These are phyloP conservation scores for Graphium colonna DNA, from an alignment of 2,888 invertebrate species.

Conservation along the genomic window DNA sequence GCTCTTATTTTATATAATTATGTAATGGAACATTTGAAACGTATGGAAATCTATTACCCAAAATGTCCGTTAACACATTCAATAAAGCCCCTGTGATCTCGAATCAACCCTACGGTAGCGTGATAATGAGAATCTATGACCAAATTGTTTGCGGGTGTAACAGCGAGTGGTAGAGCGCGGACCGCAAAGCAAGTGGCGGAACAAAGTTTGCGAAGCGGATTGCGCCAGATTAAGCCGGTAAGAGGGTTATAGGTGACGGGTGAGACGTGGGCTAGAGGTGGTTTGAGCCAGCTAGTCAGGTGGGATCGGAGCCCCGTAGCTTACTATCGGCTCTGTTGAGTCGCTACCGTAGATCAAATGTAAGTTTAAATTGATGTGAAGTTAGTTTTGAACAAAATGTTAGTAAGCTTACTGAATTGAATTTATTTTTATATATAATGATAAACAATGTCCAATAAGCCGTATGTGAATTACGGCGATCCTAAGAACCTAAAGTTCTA, in stretches of 20 bases:
- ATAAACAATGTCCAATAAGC: no score
- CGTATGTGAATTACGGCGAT: no score
- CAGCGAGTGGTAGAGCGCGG: slow-evolving; percentile 51
- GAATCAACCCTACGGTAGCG: slow-evolving; percentile 28
- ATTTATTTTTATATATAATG: no score
- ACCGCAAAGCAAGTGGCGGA: slow-evolving; percentile 64
- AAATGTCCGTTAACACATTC: background rate
- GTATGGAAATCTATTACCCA: background rate
- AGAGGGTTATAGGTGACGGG: slow-evolving; percentile 46
- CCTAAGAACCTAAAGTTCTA: no score
- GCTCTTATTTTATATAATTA: no score
- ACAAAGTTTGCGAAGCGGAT: slow-evolving; percentile 67
- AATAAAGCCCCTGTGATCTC: slow-evolving; percentile 5
- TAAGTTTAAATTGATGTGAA: no score
- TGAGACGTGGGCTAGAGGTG: slow-evolving; percentile 50
- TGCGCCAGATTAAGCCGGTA: slow-evolving; percentile 46
- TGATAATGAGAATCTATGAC: slow-evolving; percentile 38
- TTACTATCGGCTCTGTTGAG: slow-evolving; percentile 49
- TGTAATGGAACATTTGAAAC: background rate
- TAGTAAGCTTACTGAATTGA: no score
- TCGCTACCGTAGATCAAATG: slow-evolving; percentile 43
- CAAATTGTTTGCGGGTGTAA: slow-evolving; percentile 43
- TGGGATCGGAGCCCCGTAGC: slow-evolving; percentile 42
- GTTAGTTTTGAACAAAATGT: no score
- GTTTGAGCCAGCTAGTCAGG: no score